These are phyloP conservation scores for Porites australiensis DNA, from an alignment of 64 coral and sea anemone species.

Conservation along the genomic window DNA sequence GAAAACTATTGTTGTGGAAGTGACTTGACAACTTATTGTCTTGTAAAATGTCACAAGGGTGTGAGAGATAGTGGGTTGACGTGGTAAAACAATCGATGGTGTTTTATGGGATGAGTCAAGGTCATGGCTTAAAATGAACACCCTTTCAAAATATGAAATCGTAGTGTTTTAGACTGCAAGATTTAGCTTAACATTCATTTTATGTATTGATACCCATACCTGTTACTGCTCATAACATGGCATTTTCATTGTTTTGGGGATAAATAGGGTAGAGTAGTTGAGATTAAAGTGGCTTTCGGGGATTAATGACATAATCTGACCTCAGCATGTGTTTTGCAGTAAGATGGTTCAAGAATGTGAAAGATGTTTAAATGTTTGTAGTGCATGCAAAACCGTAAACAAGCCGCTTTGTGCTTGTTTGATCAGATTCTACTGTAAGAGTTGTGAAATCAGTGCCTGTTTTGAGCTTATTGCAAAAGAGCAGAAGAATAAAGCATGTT, in stretches of 20 bases:
- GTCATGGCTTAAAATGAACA: neutral
- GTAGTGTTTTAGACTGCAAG: no score
- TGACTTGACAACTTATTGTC: slow-evolving; percentile 52
- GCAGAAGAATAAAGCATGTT: neutral
- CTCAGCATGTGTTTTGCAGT: neutral
- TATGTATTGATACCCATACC: no score
- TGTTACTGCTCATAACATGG: neutral
- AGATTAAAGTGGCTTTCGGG: neutral
- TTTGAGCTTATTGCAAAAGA: neutral
- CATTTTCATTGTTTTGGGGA: neutral
- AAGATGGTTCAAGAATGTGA: neutral
- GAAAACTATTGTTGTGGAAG: slow-evolving; percentile 43
- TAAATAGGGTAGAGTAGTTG: neutral
- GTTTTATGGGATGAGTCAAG: neutral
- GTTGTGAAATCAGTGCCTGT: neutral
- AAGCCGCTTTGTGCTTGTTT: neutral
- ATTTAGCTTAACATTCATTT: no score
- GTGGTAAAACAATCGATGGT: slow-evolving; percentile 19
- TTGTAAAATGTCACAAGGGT: slow-evolving; percentile 51
- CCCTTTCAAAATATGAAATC: no score
- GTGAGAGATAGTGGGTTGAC: slow-evolving; percentile 20
- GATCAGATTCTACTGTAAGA: slow-evolving; percentile 2
- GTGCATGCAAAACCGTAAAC: neutral
- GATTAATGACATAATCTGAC: slow-evolving; percentile 38
- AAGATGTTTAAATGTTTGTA: neutral